Base-by-base conservation (phyloP, 1,140 invertebrate species). In the Melitaea cinxia region DNA sequence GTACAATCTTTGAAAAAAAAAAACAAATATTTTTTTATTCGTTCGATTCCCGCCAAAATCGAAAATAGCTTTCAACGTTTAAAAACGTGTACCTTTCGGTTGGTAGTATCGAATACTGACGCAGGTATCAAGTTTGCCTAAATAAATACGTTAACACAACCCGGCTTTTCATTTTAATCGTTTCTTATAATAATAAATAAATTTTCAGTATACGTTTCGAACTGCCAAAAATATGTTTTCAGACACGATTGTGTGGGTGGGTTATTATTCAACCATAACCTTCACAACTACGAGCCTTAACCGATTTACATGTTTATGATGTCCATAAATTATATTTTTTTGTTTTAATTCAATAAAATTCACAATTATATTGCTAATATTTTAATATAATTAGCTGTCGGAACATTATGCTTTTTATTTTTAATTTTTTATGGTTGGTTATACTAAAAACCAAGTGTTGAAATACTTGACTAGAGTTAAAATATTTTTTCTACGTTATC, bases 141-240 rank as follows among this genome's bases (percentile, higher is more conserved):
- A 75, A 72, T 72, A 70, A 72, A 72, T 72, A 75, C 68, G 37
- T 45, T 30, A 71, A 67, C 65, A 12, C 56, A 37, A 58, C 50
- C 65, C 58, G 28, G 28, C 42, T 72, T 62, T 65, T 65, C 58
- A 35, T n/a, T 57, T 12, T n/a, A 12, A 10, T 23, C 21, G 12
- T 47, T 47, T 47, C 23, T 47, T 10, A 33, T 10, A 10, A 9
- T 33, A 33, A 4, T 33, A 9, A 6, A 33, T 10, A 33, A 1
- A 33, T 33, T 47, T 47, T 47, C 42, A 47, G 42, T 21, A 19
- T 28, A 4, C 3, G 3, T 4, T 28, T 28, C 7, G 1, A 1
- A 33, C 12, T 6, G 1, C 30, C 6, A 33, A 33, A 6, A 33
- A 33, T 33, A 10, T 33, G 9, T 6, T 33, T 10, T 33, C 30